Evolutionary conservation across 2,888 invertebrate genomes (phyloP), one percentile per base, ranked within the genome.

Genomic region (Celastrina argiolus): DNA sequence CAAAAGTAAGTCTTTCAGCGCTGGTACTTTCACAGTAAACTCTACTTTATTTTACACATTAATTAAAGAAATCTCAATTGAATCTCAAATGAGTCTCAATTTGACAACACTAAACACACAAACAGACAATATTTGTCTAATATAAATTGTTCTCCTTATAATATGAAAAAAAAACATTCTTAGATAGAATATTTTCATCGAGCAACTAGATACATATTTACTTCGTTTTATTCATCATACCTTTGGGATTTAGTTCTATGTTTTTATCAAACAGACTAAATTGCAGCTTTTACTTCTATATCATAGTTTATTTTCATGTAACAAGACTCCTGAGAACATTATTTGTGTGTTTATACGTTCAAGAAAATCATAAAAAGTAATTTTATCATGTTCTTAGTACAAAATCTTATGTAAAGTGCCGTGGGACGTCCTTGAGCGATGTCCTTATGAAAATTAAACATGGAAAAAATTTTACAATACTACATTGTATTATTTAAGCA

Each of bases 341-440:
- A 51, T 51, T 51, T 51, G 12, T 51, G 26, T 51, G 22, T 51
- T 51, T 51, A 31, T 45, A 45, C 45, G 45, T 45, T 18, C 70
- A 68, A 69, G 73, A 71, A 68, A 70, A 72, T 76, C 81, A 79
- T 82, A 80, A 85, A 84, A 84, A 83, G 85, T 84, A 83, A 88
- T 86, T 85, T 85, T 81, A 79, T 81, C 78, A 77, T 80, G 78
- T 80, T 84, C 36, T 8, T 36, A 0, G 36, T 36, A 51, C 16
- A 51, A 14, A 51, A 51, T 10, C 36, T 36, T 36, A 36, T 16
- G 51, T 22, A 51, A 51, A 51, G 14, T 51, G 22, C 12, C n/a
- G n/a, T 12, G 1, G 12, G 12, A 12, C 4, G 22, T n/a, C n/a
- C 0, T 22, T 51, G 5, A 12, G 51, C 22, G 10, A 51, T 51